Evolutionary conservation across 1,140 invertebrate species (phyloP).

Genomic region (Drosophila gunungcola): DNA sequence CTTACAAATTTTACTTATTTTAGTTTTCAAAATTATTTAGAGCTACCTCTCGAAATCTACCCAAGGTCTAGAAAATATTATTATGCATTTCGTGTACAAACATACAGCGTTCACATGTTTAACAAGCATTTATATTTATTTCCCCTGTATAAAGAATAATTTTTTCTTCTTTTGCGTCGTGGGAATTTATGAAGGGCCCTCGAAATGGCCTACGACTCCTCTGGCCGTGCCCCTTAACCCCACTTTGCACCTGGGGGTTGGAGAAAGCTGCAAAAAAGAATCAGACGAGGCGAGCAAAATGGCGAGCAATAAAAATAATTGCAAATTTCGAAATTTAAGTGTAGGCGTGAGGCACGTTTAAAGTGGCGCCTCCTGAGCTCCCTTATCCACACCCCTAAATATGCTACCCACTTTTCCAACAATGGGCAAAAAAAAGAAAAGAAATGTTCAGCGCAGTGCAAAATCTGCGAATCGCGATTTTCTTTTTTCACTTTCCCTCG

Average conservation of each 20-base stretch:
- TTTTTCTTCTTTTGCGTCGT: slow-evolving; percentile 30
- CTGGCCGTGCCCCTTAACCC: background rate
- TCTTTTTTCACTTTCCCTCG: slow-evolving; percentile 50
- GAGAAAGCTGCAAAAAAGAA: slow-evolving; percentile 6
- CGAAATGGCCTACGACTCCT: slow-evolving; percentile 42
- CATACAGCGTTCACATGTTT: slow-evolving; percentile 30
- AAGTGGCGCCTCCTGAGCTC: slow-evolving; percentile 29
- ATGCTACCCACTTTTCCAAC: slow-evolving; percentile 35
- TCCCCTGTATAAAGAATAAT: slow-evolving; percentile 33
- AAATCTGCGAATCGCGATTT: slow-evolving; percentile 74
- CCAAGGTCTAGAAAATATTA: background rate
- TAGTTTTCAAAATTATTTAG: background rate
- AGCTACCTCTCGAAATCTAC: background rate
- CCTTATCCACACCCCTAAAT: slow-evolving; percentile 2
- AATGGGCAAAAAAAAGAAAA: slow-evolving; percentile 52
- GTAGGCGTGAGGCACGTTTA: slow-evolving; percentile 69
- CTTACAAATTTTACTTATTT: background rate
- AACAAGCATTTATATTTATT: slow-evolving; percentile 71
- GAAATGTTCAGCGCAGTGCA: slow-evolving; percentile 73
- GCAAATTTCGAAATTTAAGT: slow-evolving; percentile 82
- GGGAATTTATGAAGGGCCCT: slow-evolving; percentile 72
- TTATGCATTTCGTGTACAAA: slow-evolving; percentile 18
- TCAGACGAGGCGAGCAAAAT: slow-evolving; percentile 59
- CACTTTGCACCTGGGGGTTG: slow-evolving; percentile 12
- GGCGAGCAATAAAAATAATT: slow-evolving; percentile 80